Conservation (phyloP, 2,797 vertebrate genomes). For the Pipistrellus kuhlii region DNA sequence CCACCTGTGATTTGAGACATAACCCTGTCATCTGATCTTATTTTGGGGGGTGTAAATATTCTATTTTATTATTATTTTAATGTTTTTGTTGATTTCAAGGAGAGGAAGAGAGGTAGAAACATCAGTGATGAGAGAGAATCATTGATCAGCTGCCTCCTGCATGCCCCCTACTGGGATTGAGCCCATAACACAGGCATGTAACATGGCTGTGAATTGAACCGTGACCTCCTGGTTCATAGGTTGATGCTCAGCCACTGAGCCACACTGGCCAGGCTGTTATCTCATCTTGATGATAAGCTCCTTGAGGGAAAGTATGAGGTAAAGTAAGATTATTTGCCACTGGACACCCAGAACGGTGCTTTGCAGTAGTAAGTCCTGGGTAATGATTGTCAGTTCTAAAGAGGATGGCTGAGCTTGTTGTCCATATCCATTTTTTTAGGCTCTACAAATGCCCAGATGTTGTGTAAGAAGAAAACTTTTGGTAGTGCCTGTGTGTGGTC, state of each 20-base stretch:
- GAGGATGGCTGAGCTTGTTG: background rate
- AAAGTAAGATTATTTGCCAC: background rate
- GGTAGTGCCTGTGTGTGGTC: background rate
- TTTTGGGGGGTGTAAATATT: background rate
- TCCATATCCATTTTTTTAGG: background rate
- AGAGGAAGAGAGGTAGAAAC: background rate
- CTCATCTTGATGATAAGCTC: background rate
- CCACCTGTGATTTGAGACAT: background rate
- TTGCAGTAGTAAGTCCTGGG: background rate
- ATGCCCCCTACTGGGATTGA: background rate
- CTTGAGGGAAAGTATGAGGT: background rate
- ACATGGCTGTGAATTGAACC: no score
- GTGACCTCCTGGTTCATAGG: no score
- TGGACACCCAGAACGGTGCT: background rate
- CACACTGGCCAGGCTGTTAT: background rate
- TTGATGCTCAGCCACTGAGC: no score
- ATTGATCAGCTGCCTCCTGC: background rate
- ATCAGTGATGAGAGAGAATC: no score
- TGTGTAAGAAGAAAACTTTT: background rate
- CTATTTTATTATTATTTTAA: background rate
- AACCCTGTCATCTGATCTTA: background rate
- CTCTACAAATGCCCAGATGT: background rate
- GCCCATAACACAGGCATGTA: background rate
- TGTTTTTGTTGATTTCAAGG: background rate
- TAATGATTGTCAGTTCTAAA: background rate